Percentiles rank a stretch among this genome's conserved stretches.
Evolutionary conservation across 1,140 invertebrate genomes (phyloP).

Genomic region (Brachionus asplanchnoidis): DNA sequence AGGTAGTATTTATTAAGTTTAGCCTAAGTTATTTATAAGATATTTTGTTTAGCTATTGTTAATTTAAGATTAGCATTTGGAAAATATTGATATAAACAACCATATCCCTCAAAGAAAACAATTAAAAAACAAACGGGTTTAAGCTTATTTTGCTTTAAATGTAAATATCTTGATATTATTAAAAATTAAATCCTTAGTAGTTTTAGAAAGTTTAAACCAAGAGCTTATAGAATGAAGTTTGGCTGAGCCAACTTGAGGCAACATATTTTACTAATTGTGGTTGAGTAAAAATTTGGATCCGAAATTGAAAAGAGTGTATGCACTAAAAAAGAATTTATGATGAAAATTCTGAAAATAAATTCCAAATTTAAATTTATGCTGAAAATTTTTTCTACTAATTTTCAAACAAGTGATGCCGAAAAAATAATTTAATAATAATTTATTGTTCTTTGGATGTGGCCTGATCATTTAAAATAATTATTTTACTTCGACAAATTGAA

Average conservation of each 20-base stretch:
- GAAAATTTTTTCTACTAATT: background rate
- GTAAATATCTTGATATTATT: background rate
- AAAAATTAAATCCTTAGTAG: background rate
- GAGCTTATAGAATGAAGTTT: background rate
- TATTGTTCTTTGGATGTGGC: no score
- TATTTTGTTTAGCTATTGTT: conserved; percentile 32
- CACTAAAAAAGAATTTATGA: background rate
- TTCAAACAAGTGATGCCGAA: no score
- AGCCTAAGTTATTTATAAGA: conserved; percentile 16
- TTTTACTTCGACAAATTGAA: no score
- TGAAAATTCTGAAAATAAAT: background rate
- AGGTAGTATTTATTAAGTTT: background rate
- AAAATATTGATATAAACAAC: background rate
- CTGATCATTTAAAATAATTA: no score
- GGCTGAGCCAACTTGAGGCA: background rate
- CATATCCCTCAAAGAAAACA: conserved; percentile 31
- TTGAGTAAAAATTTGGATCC: background rate
- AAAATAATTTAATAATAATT: no score
- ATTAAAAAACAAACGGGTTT: background rate
- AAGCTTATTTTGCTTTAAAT: background rate
- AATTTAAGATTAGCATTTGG: background rate
- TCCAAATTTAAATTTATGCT: background rate
- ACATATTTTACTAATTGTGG: background rate
- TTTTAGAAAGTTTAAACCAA: background rate
- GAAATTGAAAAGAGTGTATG: background rate